Evolutionary conservation across 1,140 invertebrate species (phyloP), one percentile per base, ranked within the genome.

Genomic region (Palaemon carinicauda): DNA sequence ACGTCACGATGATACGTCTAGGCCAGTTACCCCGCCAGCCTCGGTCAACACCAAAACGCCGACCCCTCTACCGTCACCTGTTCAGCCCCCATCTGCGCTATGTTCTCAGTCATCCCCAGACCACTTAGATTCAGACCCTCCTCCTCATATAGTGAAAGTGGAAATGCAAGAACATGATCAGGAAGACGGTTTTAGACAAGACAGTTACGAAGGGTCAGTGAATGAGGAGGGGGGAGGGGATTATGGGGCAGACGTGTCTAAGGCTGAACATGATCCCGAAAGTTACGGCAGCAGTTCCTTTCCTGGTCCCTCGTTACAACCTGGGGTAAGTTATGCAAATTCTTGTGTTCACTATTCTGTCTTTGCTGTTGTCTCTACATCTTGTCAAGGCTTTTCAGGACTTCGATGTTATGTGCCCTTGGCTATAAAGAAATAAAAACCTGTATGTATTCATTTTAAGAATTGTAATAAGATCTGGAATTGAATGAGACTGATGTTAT

Each of bases 81-180:
- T 60, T 24, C 77, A 71, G 19, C 31, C 83, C 24, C 31, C 83
- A 29, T 50, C 60, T 15, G 33, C 56, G 24, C 31, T 75, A 15
- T 74, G 75, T 31, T 53, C 60, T 41, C 75, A 86, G 50, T 24
- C 50, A 0, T 77, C 79, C 53, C 54, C 79, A 14, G 24, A 24
- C 31, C 41, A 51, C 29, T 77, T 69, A 21, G 83, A 86, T 29
- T 84, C 82, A 19, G 33, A 31, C 50, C 10, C 73, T 51, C 75
- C 77, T 1, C 83, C 83, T 51, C 83, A 75, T 21, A 86, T 86
- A 77, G 83, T 86, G 10, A 86, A 86, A 60, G 83, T 86, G 60
- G 83, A 86, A 52, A 86, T 86, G 83, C 74, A 86, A 51, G 83
- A 86, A n/a, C 60, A 86, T n/a, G 83, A 86, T 65, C 83, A 50